Evolutionary conservation across 2,888 invertebrate species (phyloP), one percentile per base, ranked within the genome.

Genomic region (Rotaria socialis): DNA sequence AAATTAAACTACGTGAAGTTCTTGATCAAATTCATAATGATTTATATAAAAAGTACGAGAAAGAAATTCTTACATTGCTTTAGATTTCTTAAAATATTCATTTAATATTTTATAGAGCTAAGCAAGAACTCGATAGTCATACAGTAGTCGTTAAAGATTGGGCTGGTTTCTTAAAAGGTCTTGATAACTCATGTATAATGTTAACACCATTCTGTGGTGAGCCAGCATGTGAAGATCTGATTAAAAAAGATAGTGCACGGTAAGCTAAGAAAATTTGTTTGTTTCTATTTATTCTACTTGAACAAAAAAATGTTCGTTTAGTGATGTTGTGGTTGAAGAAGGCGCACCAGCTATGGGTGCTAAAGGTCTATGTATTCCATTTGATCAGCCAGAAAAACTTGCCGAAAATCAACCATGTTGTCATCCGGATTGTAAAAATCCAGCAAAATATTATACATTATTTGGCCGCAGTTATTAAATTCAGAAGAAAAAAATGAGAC

Each of bases 321-420:
- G 94, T 90, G 94, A 93, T 87, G 93, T 91, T 6, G 89, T 93
- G 84, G 91, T 91, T 19, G 94, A 95, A 86, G 92, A 92, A 86
- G 96, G 95, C 87, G 95, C 95, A 43, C 96, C 97, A 47, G 94
- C 97, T 0, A 99, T 99, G 97, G 99, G 99, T 74, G 99, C 99
- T 14, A 99, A 99, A 92, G 94, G 96, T 16, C 93, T 99, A n/a
- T 99, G 99, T 91, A 95, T 98, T 89, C 99, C 99, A 6, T 95
- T 97, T 91, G 93, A 95, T 85, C 98, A 96, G 90, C 95, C 95
- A 0, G 87, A 88, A 35, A 89, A 90, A 55, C 87, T 91, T 85
- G 93, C 93, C 4, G 90, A 92, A 7, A 89, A 89, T 27, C 92
- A 95, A 80, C 94, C 94, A 89, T 99, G 99, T 91, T 94, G 99